Conservation (phyloP, 2,797 vertebrate genomes). For the Phoeniculus purpureus region DNA sequence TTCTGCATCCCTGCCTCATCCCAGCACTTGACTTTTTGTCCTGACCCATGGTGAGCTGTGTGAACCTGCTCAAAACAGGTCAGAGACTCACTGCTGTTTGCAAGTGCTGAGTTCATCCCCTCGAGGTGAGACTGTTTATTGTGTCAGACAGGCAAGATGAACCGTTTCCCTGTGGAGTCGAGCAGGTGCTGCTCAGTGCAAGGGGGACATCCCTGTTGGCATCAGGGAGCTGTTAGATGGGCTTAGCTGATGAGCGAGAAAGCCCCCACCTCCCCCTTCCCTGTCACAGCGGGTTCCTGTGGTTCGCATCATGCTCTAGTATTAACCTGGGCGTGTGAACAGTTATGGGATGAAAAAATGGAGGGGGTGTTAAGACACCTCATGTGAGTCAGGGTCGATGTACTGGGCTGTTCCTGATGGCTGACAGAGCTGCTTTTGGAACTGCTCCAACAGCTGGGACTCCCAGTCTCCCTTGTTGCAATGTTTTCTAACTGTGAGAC, state of each 20-base stretch:
- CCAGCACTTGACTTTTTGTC: not conserved
- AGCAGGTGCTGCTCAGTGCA: not conserved
- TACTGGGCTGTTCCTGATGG: not conserved
- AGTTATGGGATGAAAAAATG: not conserved
- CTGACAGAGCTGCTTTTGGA: slow-evolving; percentile 19
- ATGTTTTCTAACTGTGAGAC: slow-evolving; percentile 52
- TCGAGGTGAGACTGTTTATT: not conserved
- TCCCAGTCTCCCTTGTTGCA: slow-evolving; percentile 28
- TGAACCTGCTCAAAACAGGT: not conserved
- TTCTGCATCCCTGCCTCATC: not conserved
- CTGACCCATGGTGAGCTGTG: rapidly evolving
- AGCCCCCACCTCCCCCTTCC: not conserved
- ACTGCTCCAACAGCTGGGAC: not conserved
- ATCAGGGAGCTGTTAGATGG: not conserved
- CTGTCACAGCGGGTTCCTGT: not conserved
- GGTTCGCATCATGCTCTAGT: not conserved
- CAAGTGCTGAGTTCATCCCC: not conserved
- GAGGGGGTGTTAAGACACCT: not conserved
- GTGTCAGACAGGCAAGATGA: not conserved
- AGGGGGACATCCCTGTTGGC: not conserved
- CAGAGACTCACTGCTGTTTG: not conserved
- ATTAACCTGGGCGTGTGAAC: not conserved
- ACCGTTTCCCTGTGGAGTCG: rapidly evolving
- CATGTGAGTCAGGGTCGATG: not conserved
- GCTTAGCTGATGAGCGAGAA: not conserved